Evolutionary conservation across 35 echinoderm and acorn worm species (phyloP).

Genomic region (Strongylocentrotus purpuratus): DNA sequence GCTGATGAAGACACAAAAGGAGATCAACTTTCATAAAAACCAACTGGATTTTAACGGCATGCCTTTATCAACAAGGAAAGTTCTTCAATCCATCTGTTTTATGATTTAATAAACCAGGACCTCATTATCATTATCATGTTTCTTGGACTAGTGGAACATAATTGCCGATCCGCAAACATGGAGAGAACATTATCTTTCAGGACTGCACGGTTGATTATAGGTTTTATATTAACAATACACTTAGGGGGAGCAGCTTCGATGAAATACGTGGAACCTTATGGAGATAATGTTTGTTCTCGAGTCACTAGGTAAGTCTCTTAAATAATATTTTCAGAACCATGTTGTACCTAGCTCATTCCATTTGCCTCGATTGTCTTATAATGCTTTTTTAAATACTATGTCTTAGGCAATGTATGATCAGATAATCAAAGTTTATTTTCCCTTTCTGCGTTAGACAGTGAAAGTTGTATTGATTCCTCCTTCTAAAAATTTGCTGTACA

Average conservation of each 20-base stretch:
- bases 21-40: not conserved
- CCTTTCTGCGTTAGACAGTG: not conserved
- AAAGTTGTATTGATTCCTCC: not conserved
- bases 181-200: not conserved
- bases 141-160: constrained; percentile 1
- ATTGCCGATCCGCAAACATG: not conserved
- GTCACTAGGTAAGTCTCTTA: not conserved
- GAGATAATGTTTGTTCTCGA: constrained; percentile 33
- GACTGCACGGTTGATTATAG: not conserved
- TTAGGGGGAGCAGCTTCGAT: not conserved
- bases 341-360: not conserved
- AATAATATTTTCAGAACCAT: not conserved
- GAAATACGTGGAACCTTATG: constrained; percentile 39
- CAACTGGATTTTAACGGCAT: not conserved
- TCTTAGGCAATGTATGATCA: too few relatives aligned
- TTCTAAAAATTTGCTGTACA: not conserved
- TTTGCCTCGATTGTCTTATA: too few relatives aligned
- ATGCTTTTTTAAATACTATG: too few relatives aligned
- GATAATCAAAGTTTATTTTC: too few relatives aligned
- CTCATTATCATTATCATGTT: not conserved
- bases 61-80: not conserved
- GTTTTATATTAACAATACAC: not conserved
- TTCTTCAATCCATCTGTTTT: not conserved
- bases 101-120: not conserved
- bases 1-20: not conserved